Evolutionary conservation across 2,797 vertebrate species (phyloP).

Genomic region (Danio albolineatus): DNA sequence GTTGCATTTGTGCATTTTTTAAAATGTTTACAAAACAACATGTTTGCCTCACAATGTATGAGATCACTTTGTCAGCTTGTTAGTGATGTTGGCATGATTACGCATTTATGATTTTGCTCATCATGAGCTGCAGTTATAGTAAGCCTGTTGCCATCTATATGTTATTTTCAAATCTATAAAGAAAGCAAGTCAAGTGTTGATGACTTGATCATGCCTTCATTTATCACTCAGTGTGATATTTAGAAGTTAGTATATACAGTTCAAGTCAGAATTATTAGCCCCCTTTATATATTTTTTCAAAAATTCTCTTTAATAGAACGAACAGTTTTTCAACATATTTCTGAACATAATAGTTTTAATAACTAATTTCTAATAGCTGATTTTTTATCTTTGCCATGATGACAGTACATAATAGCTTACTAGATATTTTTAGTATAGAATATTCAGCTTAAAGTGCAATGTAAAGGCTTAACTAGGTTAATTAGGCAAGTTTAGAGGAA

Average conservation of each 20-base stretch:
- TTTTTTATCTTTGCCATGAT: too few relatives aligned
- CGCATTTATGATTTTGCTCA: conserved; percentile 15
- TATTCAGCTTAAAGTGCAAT: too few relatives aligned
- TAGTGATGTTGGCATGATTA: not conserved
- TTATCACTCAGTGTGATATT: not conserved
- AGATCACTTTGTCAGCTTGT: conserved; percentile 18
- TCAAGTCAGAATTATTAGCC: too few relatives aligned
- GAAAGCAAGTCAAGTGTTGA: not conserved
- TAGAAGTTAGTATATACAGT: not conserved
- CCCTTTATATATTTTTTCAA: too few relatives aligned
- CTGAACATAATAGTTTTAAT: too few relatives aligned
- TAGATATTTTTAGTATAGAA: too few relatives aligned
- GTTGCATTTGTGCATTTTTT: conserved; percentile 13
- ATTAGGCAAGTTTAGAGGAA: too few relatives aligned
- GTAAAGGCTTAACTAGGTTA: too few relatives aligned
- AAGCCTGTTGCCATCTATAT: conserved; percentile 19
- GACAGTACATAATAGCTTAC: too few relatives aligned
- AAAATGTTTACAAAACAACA: conserved; percentile 49
- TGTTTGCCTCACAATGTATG: conserved; percentile 3
- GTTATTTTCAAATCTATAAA: conserved; percentile 1
- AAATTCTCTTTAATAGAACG: too few relatives aligned
- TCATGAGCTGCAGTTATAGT: conserved; percentile 7
- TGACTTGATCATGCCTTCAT: not conserved
- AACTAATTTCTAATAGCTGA: too few relatives aligned
- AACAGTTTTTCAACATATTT: too few relatives aligned